Conservation (phyloP, 2,113 vertebrate genomes). For the Nothoprocta pentlandii region DNA sequence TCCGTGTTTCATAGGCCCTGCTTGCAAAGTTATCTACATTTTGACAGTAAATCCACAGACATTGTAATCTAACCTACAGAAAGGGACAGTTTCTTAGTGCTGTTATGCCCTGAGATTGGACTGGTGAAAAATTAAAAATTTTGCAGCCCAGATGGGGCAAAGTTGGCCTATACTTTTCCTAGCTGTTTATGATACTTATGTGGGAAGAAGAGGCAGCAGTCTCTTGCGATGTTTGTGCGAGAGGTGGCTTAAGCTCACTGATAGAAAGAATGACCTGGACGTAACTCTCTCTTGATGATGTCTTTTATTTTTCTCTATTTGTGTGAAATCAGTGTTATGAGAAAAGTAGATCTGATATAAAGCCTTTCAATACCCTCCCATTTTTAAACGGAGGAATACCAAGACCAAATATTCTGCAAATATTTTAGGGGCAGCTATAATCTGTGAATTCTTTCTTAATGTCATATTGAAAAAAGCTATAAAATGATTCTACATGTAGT, state of each 20-base stretch:
- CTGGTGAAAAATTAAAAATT: background rate
- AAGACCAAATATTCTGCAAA: background rate
- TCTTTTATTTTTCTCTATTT: background rate
- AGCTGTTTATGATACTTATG: background rate
- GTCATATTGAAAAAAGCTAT: background rate
- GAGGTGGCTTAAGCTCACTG: background rate
- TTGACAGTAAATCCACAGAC: background rate
- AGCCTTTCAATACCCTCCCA: background rate
- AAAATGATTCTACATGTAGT: background rate
- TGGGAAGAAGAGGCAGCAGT: background rate
- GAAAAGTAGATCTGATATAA: background rate
- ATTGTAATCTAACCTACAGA: background rate
- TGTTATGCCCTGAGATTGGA: background rate
- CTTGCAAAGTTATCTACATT: background rate
- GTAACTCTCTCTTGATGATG: background rate
- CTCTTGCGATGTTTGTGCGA: background rate
- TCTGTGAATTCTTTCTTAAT: background rate
- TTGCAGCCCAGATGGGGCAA: background rate
- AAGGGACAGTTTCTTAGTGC: background rate
- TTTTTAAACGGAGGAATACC: background rate
- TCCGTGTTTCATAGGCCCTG: background rate
- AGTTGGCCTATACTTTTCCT: background rate
- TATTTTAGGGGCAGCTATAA: background rate
- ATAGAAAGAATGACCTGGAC: background rate
- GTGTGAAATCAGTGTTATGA: background rate